Evolutionary conservation across 2,113 vertebrate genomes (phyloP).

Genomic region (Phasianus colchicus): DNA sequence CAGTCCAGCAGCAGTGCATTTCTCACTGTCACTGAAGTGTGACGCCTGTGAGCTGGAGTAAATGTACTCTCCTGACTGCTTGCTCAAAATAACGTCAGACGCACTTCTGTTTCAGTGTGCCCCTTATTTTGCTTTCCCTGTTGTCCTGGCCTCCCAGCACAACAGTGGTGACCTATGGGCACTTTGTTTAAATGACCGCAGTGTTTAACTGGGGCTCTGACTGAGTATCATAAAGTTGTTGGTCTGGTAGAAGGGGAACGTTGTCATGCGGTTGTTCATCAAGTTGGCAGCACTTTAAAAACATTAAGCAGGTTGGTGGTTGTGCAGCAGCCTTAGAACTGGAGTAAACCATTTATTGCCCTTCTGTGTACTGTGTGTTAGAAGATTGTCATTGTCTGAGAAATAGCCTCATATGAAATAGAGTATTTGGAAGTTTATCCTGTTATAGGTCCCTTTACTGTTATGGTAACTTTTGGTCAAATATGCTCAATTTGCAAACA

Average conservation of each 20-base stretch:
- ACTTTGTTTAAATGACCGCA: not conserved
- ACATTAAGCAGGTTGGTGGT: not conserved
- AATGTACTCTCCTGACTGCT: slow-evolving; percentile 36
- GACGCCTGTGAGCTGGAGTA: slow-evolving; percentile 51
- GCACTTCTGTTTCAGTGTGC: not conserved
- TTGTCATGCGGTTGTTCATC: not conserved
- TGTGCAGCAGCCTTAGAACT: not conserved
- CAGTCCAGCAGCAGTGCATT: slow-evolving; percentile 56
- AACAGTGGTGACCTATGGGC: not conserved
- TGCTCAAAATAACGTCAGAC: not conserved
- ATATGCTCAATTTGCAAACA: not conserved
- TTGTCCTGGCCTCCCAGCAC: not conserved
- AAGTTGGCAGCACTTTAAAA: not conserved
- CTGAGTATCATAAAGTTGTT: not conserved
- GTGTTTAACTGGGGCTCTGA: not conserved
- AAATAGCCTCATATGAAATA: not conserved
- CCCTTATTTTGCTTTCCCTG: slow-evolving; percentile 19
- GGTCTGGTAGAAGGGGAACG: not conserved
- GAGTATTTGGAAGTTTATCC: not conserved
- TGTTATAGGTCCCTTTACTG: not conserved
- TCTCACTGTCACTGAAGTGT: slow-evolving; percentile 36
- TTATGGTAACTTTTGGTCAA: not conserved
- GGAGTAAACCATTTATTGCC: not conserved
- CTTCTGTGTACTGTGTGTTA: not conserved
- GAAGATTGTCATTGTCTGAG: not conserved